phyloP scores from a whole-genome alignment of 2,888 invertebrate genomes.

The Adelognathus sp. region DNA sequence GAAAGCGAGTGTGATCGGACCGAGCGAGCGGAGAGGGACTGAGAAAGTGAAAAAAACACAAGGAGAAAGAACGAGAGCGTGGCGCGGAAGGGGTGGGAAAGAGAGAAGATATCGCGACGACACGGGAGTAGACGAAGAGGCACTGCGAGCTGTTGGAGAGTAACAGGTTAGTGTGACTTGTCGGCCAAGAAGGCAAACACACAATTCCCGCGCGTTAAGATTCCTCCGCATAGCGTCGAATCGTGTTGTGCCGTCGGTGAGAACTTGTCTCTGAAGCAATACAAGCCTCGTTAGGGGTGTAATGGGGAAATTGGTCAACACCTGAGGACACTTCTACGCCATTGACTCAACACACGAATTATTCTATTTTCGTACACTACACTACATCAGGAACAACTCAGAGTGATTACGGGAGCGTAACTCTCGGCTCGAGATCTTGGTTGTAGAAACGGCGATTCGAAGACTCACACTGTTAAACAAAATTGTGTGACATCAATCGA shows the following conservation, averaged over 20 bases:
- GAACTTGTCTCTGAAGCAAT: no score
- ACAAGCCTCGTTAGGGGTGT: constrained; percentile 33
- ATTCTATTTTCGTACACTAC: no score
- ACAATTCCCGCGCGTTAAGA: constrained; percentile 5
- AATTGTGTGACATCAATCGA: no score
- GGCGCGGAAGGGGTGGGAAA: constrained; percentile 7
- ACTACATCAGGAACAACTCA: no score
- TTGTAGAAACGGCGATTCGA: no score
- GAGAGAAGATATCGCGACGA: not conserved
- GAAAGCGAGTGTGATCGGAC: not conserved
- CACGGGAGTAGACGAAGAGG: not conserved
- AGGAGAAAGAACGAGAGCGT: not conserved
- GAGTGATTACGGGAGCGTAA: no score
- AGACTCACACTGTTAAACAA: no score
- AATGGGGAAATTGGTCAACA: no score
- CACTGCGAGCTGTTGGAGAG: constrained; percentile 23
- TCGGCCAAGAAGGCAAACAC: constrained; percentile 20
- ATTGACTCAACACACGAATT: no score
- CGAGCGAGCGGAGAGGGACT: not conserved
- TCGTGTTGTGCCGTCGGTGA: no score
- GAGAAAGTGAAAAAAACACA: not conserved
- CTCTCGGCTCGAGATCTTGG: no score
- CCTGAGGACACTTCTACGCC: no score
- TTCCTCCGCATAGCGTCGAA: not conserved
- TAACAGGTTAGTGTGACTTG: constrained; percentile 57